These are phyloP conservation scores for Synanthedon myopaeformis DNA, from an alignment of 2,888 invertebrate species.

Conservation along the genomic window DNA sequence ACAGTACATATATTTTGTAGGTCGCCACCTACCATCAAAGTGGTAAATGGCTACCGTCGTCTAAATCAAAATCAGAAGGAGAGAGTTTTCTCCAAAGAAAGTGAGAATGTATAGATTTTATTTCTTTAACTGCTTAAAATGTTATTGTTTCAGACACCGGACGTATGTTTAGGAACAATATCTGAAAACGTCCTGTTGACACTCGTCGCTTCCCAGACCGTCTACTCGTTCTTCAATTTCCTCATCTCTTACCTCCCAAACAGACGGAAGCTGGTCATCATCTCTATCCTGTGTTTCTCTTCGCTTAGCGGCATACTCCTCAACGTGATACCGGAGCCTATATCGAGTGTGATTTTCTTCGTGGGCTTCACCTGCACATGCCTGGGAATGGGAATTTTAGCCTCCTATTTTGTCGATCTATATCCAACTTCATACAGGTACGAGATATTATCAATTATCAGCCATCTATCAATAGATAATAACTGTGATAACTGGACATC, in stretches of 20 bases:
- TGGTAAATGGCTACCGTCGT: too few relatives aligned
- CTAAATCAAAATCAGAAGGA: neutral
- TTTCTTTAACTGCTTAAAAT: neutral
- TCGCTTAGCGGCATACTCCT: constrained; percentile 61
- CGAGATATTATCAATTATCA: constrained; percentile 8
- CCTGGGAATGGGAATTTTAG: constrained; percentile 54
- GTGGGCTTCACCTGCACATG: constrained; percentile 54
- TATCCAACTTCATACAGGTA: constrained; percentile 58
- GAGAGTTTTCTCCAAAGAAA: too few relatives aligned
- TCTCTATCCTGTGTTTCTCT: constrained; percentile 60
- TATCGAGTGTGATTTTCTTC: constrained; percentile 51
- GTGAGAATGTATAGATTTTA: neutral
- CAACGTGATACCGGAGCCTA: constrained; percentile 47
- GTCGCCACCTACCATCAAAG: too few relatives aligned
- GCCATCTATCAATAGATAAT: too few relatives aligned
- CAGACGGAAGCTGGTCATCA: constrained; percentile 63
- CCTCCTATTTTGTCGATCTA: constrained; percentile 56
- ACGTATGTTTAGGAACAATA: constrained; percentile 60
- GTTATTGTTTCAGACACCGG: constrained; percentile 31
- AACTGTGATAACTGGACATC: too few relatives aligned
- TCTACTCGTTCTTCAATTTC: constrained; percentile 73
- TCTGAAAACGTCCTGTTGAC: constrained; percentile 73
- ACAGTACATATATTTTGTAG: too few relatives aligned
- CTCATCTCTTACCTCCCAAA: constrained; percentile 63
- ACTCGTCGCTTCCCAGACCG: constrained; percentile 73